Base-by-base conservation (phyloP, 2,113 vertebrate species). In the Falco punctatus region DNA sequence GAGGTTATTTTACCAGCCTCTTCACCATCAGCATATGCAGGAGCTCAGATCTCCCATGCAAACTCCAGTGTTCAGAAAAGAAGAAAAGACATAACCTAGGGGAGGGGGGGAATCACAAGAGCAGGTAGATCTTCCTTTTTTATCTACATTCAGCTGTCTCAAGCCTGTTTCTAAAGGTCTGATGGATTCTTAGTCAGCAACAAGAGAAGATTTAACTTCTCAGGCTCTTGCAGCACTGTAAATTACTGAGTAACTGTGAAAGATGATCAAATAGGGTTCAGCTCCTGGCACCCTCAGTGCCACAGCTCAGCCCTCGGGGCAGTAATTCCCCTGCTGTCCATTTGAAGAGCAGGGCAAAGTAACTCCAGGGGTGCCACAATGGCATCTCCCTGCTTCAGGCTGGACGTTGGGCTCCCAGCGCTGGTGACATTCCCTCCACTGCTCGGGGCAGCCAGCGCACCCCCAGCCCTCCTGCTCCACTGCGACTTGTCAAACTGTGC, bases 401-500 rank as follows among this genome's bases (percentile, higher is more conserved):
- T 15, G 48, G 82, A 5, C 58, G 44, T 16, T 9, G 35, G 14
- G 42, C 44, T 83, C 23, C 35, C 32, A 27, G 35, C 5, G 0
- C 32, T 16, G 33, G 49, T 27, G 38, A n/a, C 5, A 2, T 3
- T 48, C 49, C 46, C 46, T 38, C 38, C 0, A 15, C 33, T 8
- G 22, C 40, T 48, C 11, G 9, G 33, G 21, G 27, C 54, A 46
- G 65, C 44, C 33, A 44, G 14, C 12, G 2, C 12, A 20, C 8
- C 58, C 15, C 38, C 65, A 72, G 58, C 62, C 51, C 46, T n/a
- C 21, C 6, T 15, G 32, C 33, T 21, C 18, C 48, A 44, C n/a
- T 48, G 23, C 8, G 0, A 2, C 21, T 65, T 22, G 18, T 40
- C 85, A 67, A 18, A 38, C 12, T 20, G 14, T 1, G 6, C 17